These are phyloP conservation scores for Macrobrachium rosenbergii DNA, from an alignment of 1,140 invertebrate genomes.

Conservation along the genomic window DNA sequence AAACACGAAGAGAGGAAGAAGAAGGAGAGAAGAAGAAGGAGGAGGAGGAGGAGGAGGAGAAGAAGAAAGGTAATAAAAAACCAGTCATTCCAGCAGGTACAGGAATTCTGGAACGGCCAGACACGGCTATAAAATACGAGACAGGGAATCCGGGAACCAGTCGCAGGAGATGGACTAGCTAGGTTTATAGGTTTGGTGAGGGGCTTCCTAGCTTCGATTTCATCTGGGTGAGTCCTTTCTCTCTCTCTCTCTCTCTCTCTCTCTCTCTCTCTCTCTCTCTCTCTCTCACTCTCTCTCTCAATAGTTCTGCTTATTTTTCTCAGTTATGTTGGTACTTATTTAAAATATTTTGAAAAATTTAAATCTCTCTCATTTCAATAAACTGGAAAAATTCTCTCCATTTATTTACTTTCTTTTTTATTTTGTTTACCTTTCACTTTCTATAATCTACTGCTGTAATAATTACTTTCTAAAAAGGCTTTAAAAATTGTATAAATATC, in stretches of 20 bases:
- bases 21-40: neutral
- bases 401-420: neutral
- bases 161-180: no score
- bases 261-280: neutral
- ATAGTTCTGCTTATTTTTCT: neutral
- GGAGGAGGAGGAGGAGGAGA: neutral
- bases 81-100: neutral
- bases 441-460: no score
- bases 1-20: neutral
- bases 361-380: no score
- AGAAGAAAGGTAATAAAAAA: neutral
- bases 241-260: no score
- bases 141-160: neutral
- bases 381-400: no score
- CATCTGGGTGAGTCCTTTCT: no score
- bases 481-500: no score
- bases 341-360: neutral
- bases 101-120: neutral
- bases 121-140: neutral
- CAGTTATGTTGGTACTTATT: neutral
- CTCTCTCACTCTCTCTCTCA: neutral
- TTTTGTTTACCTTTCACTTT: neutral
- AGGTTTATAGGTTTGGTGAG: no score
- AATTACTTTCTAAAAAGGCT: no score
- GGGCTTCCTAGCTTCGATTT: no score